Base-by-base conservation (phyloP, 2,888 invertebrate genomes). In the Drosophila kuntzei region DNA sequence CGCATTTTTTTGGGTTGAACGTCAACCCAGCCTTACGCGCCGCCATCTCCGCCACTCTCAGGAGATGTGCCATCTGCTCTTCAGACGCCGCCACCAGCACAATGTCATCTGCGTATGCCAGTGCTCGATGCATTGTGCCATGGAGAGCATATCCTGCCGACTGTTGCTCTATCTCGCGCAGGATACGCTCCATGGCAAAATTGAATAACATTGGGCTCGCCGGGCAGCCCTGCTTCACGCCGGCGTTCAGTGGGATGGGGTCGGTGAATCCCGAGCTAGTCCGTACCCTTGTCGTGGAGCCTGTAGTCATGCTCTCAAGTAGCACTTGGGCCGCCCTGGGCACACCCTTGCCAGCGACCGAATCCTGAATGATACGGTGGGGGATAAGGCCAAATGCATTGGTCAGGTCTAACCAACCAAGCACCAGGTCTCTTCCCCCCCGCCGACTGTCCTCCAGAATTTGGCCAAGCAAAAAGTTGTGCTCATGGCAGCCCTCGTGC, bases 401-500 rank as follows among this genome's bases (percentile, higher is more conserved):
- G 36, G 14, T 8, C 8, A 36, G 14, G 14, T 36, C 36, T 2
- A 36, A 8, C 37, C 37, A 16, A 16, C 37, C 16, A 3, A 37
- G 16, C 9, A 9, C 16, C 16, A 37, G 8, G 16, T 37, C 37
- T 37, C 14, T 37, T 37, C 37, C 37, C 37, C 37, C 37, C n/a
- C 14, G 37, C 16, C 37, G 8, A 8, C 37, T 37, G 16, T 37
- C 37, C 37, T 37, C 37, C 8, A 37, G 37, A 16, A 16, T 37
- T 37, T 37, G 37, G 16, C 37, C 37, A 7, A 37, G 16, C 37
- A 16, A 5, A n/a, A 37, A 37, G 16, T 37, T 37, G 37, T 37
- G 37, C 37, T 37, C 37, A 8, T 37, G 37, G 16, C 37, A 37
- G 37, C 16, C 37, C 37, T 37, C 37, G 16, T 37, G 37, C 37